Evolutionary conservation across 30 jellyfish, hydroid and myxozoan species (phyloP).

Genomic region (Sanderia malayensis): DNA sequence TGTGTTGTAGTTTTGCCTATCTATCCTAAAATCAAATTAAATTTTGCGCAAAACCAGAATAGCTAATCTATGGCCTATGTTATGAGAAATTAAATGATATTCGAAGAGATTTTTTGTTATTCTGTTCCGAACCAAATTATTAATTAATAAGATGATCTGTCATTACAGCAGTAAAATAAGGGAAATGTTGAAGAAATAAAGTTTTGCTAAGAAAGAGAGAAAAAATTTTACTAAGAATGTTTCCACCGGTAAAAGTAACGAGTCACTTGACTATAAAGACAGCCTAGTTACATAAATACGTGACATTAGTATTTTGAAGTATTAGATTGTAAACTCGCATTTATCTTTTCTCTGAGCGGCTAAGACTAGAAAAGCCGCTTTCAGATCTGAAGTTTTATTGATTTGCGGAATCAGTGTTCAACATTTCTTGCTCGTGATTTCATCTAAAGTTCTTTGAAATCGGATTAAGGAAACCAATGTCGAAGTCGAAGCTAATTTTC

Average conservation of each 20-base stretch:
- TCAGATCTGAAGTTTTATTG: not conserved
- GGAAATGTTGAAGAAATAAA: not conserved
- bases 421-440: not conserved
- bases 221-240: no score
- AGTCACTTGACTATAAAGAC: not conserved
- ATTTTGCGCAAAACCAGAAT: no score
- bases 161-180: not conserved
- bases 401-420: conserved; percentile 6
- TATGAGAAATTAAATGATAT: no score
- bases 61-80: no score
- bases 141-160: not conserved
- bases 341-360: conserved; percentile 6
- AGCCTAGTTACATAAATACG: not conserved
- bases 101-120: no score
- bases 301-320: not conserved
- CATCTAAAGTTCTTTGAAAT: not conserved
- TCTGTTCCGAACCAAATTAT: not conserved
- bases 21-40: no score
- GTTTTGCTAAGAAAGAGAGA: not conserved
- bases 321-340: not conserved
- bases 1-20: no score
- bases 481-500: not conserved
- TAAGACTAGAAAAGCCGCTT: not conserved
- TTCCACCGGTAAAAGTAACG: not conserved
- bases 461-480: not conserved